Evolutionary conservation across 1,140 invertebrate species (phyloP), one percentile per base, ranked within the genome.

Genomic region (Camponotus vicinus): DNA sequence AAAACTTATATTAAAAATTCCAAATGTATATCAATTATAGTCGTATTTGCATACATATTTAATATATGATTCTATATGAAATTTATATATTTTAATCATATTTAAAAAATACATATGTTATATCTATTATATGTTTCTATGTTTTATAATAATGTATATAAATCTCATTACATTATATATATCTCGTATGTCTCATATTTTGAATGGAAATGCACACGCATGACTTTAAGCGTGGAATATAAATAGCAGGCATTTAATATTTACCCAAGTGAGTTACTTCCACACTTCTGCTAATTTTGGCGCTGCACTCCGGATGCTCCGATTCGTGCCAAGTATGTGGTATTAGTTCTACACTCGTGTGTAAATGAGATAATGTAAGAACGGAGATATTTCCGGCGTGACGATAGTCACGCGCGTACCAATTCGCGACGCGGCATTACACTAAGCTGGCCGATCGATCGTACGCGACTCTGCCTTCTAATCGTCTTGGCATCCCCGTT

Each of bases 371-470:
- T 21, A 32, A 55, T 0, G 37, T 0, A 5, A 40, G 18, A 66
- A 49, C 40, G 8, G 27, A 78, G 40, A 49, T 52, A 86, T 61
- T 2, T 59, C 9, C 21, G n/a, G 57, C 59, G 34, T 42, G 42
- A 59, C 71, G 4, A 18, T 70, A 32, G 49, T 21, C 77, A 75
- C 69, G 63, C 27, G 78, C 63, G 69, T 80, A 32, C 42, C 55
- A 86, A 49, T 59, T 64, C 57, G 42, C 49, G 49, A n/a, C 59
- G n/a, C 70, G 40, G 73, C 66, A 61, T 89, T 55, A 18, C 18
- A 75, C 64, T 49, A 67, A 86, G 18, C 52, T n/a, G 1, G 52
- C 13, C 52, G 86, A 82, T 78, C 86, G 57, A 85, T 85, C 57
- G 5, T n/a, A 11, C 34, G 61, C 59, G 21, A 67, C 63, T 64